Base-by-base conservation (phyloP, 1,140 invertebrate genomes). In the Heterodera schachtii region DNA sequence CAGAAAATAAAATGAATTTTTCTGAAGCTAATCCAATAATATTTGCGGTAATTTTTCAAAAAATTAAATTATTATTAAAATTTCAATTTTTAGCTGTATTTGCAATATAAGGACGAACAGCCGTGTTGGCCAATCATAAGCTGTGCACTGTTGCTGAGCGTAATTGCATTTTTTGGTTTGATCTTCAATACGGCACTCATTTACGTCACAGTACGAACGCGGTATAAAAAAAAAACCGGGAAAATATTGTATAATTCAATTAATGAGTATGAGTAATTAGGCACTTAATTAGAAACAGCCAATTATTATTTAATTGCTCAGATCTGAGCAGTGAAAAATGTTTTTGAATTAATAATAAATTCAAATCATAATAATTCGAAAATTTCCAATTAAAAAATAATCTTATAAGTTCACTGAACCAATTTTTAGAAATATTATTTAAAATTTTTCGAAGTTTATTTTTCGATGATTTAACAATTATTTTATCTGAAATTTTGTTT, bases 161-260 rank as follows among this genome's bases (percentile, higher is more conserved):
- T 41, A 21, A 1, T 73, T 49, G 67, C 69, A 7, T 52, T 79
- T 9, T 44, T 73, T n/a, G 78, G 78, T n/a, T 21, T 44, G 43
- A 11, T 74, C 3, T 21, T 46, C 9, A 79, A 79, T 44, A 46
- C 49, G 31, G 21, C 73, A 60, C 46, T 79, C 8, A 67, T 79
- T 67, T 79, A 44, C 46, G 78, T 79, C 11, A 79, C 78, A 73
- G 46, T 79, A 1, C 7, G 44, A 21, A 73, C 71, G 21, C 60
- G n/a, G 78, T 79, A 6, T 64, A 64, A 77, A 21, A 43, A 64
- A n/a, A n/a, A n/a, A n/a, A n/a, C n/a, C n/a, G 31, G 11, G 47
- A n/a, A 43, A 44, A 75, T 4, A 64, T 47, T 73, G n/a, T n/a
- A 19, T 44, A 21, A 73, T 31, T 31, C 31, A 31, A 0, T 31